These are phyloP conservation scores for Macrotis lagotis DNA, from an alignment of 2,113 vertebrate species.

Conservation along the genomic window DNA sequence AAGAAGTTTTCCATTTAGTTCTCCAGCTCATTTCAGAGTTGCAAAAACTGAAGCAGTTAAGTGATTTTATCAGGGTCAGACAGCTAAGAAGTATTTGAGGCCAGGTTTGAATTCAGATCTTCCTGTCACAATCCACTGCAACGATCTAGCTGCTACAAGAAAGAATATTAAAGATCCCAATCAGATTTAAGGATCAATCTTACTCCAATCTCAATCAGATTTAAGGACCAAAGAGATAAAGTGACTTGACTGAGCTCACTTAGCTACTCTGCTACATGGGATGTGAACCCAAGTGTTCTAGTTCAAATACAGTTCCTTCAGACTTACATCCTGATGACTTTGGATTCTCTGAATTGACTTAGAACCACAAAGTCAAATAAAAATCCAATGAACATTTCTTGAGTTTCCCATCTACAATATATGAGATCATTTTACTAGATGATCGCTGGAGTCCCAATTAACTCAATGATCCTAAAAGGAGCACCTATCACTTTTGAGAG, in stretches of 20 bases:
- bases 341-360: background rate
- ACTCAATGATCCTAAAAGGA: background rate
- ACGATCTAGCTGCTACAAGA: background rate
- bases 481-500: background rate
- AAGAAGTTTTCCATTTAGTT: background rate
- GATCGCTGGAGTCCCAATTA: background rate
- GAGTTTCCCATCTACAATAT: background rate
- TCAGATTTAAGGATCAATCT: no score
- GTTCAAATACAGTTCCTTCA: background rate
- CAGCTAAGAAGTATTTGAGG: background rate
- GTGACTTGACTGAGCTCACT: background rate
- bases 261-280: background rate
- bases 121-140: background rate
- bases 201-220: background rate
- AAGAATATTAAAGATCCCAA: background rate
- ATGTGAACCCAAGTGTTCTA: background rate
- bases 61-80: background rate
- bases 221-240: background rate
- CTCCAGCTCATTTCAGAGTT: background rate
- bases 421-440: background rate
- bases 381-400: background rate
- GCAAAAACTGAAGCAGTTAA: background rate
- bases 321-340: background rate
- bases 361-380: background rate
- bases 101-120: background rate